phyloP scores from a whole-genome alignment of 2,888 invertebrate species.

The Tridacna crocea region DNA sequence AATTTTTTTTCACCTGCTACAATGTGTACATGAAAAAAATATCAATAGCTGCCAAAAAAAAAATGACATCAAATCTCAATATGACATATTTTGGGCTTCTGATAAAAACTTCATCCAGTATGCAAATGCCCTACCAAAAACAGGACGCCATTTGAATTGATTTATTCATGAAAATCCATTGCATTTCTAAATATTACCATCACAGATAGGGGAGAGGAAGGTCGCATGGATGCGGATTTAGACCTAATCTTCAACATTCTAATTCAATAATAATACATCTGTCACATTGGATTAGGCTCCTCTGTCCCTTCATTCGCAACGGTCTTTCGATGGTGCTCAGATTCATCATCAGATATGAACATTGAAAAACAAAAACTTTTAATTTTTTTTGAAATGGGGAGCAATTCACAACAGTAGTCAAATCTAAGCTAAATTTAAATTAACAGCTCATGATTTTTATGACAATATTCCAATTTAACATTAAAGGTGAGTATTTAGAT shows the following conservation, averaged over 20 bases:
- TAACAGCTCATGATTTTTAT: too few species aligned
- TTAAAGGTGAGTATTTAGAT: too few species aligned
- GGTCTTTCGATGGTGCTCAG: too few species aligned
- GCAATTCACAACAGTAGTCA: too few species aligned
- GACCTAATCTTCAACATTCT: constrained; percentile 9
- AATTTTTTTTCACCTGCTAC: background rate
- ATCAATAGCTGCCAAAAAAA: background rate
- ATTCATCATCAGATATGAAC: too few species aligned
- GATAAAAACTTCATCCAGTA: background rate
- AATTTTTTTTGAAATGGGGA: too few species aligned
- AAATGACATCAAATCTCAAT: background rate
- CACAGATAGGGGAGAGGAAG: background rate
- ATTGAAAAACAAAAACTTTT: too few species aligned
- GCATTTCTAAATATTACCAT: constrained; percentile 7
- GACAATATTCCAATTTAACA: too few species aligned
- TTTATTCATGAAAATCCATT: constrained; percentile 28
- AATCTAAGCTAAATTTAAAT: too few species aligned
- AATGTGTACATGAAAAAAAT: too few species aligned
- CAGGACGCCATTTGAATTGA: background rate
- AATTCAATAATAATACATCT: constrained; percentile 25
- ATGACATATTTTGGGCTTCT: background rate
- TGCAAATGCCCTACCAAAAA: constrained; percentile 8
- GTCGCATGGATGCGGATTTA: background rate
- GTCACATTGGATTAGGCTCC: constrained; percentile 37
- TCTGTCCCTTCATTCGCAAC: too few species aligned